Evolutionary conservation across 92 coral and sea anemone genomes (phyloP).

Genomic region (Zoanthus sociatus): DNA sequence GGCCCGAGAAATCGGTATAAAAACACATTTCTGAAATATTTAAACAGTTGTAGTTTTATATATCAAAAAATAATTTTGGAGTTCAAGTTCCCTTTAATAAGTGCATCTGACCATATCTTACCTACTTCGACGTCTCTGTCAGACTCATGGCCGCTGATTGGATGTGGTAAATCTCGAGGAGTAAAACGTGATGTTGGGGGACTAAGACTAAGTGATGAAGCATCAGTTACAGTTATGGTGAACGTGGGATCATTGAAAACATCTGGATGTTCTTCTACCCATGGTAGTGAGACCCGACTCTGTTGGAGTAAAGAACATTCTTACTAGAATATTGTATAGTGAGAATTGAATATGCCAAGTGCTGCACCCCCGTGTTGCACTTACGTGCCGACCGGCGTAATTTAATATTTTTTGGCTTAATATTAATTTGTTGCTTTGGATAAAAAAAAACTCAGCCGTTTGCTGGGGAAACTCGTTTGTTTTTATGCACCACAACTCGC

Average conservation of each 20-base stretch:
- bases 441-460: too few relatives aligned
- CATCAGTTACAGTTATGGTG: constrained; percentile 46
- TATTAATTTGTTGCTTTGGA: too few relatives aligned
- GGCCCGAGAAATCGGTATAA: too few relatives aligned
- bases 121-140: constrained; percentile 46
- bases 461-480: too few relatives aligned
- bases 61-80: too few relatives aligned
- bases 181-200: constrained; percentile 7
- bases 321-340: neutral
- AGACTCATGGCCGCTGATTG: constrained; percentile 57
- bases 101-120: neutral
- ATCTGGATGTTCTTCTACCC: constrained; percentile 89
- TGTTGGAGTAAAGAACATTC: neutral
- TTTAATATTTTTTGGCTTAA: too few relatives aligned
- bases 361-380: too few relatives aligned
- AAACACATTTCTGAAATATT: too few relatives aligned
- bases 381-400: too few relatives aligned
- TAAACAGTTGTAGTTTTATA: too few relatives aligned
- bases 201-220: constrained; percentile 41
- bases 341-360: neutral
- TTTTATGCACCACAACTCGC: too few relatives aligned
- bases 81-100: neutral
- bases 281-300: constrained; percentile 75
- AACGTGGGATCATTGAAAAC: constrained; percentile 70
- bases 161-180: constrained; percentile 22